phyloP scores from a whole-genome alignment of 2,797 vertebrate genomes.

The Iguana delicatissima region DNA sequence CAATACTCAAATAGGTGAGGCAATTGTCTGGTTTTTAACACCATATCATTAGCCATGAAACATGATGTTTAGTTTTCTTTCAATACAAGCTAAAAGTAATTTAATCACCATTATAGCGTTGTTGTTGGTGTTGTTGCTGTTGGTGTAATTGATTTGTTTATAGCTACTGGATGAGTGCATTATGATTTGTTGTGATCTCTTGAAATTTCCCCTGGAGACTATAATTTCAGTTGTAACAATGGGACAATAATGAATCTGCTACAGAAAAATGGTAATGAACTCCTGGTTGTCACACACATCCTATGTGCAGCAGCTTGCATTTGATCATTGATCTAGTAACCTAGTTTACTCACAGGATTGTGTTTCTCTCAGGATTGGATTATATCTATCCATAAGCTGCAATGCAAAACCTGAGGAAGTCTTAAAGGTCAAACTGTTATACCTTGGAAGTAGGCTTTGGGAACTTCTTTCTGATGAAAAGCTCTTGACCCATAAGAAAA shows the following conservation, averaged over 20 bases:
- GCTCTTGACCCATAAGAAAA: not conserved
- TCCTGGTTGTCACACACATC: not conserved
- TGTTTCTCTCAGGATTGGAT: not conserved
- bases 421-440: not conserved
- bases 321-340: not conserved
- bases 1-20: not conserved
- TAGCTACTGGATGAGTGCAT: accelerated
- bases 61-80: not conserved
- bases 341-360: not conserved
- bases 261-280: not conserved
- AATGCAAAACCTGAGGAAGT: not conserved
- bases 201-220: slow-evolving; percentile 7
- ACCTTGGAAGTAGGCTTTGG: too few relatives aligned
- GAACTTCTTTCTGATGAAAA: not conserved
- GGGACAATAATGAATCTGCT: not conserved
- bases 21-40: not conserved
- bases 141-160: not conserved
- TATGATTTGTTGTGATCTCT: slow-evolving; percentile 28
- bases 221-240: slow-evolving; percentile 23
- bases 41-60: not conserved
- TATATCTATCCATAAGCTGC: not conserved
- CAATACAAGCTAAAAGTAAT: not conserved
- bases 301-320: not conserved
- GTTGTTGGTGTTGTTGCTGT: not conserved
- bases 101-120: slow-evolving; percentile 3